These are phyloP conservation scores for Drosophila maculinotata DNA, from an alignment of 2,888 invertebrate genomes.

Conservation along the genomic window DNA sequence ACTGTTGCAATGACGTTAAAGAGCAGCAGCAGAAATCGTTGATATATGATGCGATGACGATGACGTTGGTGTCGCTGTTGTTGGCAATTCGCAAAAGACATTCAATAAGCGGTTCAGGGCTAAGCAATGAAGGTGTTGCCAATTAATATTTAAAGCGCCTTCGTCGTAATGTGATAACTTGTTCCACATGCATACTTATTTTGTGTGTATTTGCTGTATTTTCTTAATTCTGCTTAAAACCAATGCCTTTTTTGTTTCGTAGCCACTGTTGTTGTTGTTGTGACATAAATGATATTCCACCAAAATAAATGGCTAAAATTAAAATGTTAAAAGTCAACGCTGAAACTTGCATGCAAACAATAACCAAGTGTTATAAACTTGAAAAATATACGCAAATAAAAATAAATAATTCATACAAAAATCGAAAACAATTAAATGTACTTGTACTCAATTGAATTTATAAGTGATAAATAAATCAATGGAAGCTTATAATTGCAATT, in stretches of 20 bases:
- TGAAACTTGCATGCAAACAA: constrained; percentile 44
- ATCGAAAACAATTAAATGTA: neutral
- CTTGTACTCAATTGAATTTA: no score
- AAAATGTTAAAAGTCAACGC: constrained; percentile 38
- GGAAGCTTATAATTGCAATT: neutral
- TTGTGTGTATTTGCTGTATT: constrained; percentile 18
- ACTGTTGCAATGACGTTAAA: constrained; percentile 3
- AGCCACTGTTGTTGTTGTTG: constrained; percentile 29
- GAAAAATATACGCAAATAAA: constrained; percentile 12
- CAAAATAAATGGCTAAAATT: constrained; percentile 1
- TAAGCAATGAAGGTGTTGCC: constrained; percentile 75
- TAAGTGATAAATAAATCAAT: neutral
- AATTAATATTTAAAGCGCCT: constrained; percentile 72
- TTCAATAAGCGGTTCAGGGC: constrained; percentile 79
- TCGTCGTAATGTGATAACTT: constrained; percentile 70
- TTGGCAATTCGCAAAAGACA: constrained; percentile 49
- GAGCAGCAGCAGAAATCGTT: constrained; percentile 15
- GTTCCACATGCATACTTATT: constrained; percentile 60
- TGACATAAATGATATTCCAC: constrained; percentile 13
- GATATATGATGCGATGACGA: constrained; percentile 47
- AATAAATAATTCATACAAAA: constrained; percentile 6
- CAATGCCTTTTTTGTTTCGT: constrained; percentile 22
- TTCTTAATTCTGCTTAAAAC: constrained; percentile 2
- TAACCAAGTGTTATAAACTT: constrained; percentile 7
- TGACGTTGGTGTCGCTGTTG: constrained; percentile 23